Conservation (phyloP, 2,888 invertebrate genomes). For the Tribolium freemani region DNA sequence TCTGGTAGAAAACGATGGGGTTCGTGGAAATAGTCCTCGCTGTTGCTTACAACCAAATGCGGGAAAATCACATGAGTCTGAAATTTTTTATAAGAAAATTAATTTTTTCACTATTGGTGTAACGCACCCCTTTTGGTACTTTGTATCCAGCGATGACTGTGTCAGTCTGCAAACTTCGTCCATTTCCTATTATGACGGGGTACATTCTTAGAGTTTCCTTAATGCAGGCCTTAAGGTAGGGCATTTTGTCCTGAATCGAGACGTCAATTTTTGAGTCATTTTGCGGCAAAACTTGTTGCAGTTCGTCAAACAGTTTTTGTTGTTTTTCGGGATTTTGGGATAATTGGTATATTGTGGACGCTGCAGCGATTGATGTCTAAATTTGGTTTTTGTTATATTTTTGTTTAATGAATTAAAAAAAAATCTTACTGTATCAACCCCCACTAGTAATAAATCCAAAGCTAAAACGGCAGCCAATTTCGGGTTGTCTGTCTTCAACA, state of each 20-base stretch:
- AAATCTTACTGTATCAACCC: constrained; percentile 78
- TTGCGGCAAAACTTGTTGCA: constrained; percentile 72
- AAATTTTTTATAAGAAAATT: neutral
- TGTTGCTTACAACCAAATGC: constrained; percentile 82
- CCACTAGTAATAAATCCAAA: constrained; percentile 83
- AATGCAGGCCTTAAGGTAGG: constrained; percentile 82
- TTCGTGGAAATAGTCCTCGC: constrained; percentile 79
- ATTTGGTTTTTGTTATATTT: constrained; percentile 30
- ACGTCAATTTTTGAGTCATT: constrained; percentile 72
- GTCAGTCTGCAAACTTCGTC: constrained; percentile 82
- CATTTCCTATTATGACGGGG: constrained; percentile 86
- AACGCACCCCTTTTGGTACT: constrained; percentile 79
- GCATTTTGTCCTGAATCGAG: constrained; percentile 75
- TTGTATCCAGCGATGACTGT: constrained; percentile 82
- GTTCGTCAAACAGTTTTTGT: constrained; percentile 75
- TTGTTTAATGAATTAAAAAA: neutral
- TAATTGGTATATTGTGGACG: constrained; percentile 82
- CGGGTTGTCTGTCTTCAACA: constrained; percentile 72
- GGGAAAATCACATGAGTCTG: constrained; percentile 87
- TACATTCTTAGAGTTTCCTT: constrained; percentile 86
- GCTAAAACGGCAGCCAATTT: constrained; percentile 80
- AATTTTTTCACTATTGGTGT: neutral
- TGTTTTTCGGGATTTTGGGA: constrained; percentile 80
- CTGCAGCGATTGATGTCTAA: constrained; percentile 81
- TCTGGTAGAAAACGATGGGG: constrained; percentile 82